Conservation (phyloP, 1,140 invertebrate species). For the Leptoteleia sp. region DNA sequence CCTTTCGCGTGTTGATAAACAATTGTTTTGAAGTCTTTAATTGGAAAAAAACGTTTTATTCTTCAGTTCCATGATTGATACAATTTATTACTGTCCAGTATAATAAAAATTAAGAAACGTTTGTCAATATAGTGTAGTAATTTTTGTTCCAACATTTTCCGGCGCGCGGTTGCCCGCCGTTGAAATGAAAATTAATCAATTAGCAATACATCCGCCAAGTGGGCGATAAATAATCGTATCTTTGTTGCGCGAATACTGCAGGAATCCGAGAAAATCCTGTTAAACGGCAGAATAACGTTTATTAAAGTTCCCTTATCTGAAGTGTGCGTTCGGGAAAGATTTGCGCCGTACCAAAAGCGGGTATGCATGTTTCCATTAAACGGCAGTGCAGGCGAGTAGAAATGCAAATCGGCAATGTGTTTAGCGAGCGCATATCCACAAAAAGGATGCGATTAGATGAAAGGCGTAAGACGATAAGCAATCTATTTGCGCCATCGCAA, state of each 20-base stretch:
- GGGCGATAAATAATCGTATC: not conserved
- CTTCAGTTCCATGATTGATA: too few species aligned
- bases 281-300: slow-evolving; percentile 30
- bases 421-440: slow-evolving; percentile 23
- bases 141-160: too few species aligned
- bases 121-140: too few species aligned
- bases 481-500: slow-evolving; percentile 51
- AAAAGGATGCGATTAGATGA: slow-evolving; percentile 48
- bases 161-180: too few species aligned
- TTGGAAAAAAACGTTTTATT: too few species aligned
- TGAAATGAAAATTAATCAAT: too few species aligned
- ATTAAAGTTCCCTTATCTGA: slow-evolving; percentile 39
- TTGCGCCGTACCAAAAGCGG: slow-evolving; percentile 19
- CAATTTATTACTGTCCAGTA: too few species aligned
- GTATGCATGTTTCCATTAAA: slow-evolving; percentile 16
- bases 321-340: slow-evolving; percentile 21
- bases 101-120: too few species aligned
- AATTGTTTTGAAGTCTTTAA: too few species aligned
- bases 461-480: slow-evolving; percentile 46
- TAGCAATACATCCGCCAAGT: not conserved
- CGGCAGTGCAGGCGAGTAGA: slow-evolving; percentile 13
- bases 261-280: slow-evolving; percentile 1
- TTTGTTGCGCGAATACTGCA: slow-evolving; percentile 10
- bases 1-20: too few species aligned
- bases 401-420: slow-evolving; percentile 51